Percentiles rank a stretch among this genome's conserved stretches.
Conservation (phyloP, 2,113 vertebrate genomes). For the Stictonetta naevosa region DNA sequence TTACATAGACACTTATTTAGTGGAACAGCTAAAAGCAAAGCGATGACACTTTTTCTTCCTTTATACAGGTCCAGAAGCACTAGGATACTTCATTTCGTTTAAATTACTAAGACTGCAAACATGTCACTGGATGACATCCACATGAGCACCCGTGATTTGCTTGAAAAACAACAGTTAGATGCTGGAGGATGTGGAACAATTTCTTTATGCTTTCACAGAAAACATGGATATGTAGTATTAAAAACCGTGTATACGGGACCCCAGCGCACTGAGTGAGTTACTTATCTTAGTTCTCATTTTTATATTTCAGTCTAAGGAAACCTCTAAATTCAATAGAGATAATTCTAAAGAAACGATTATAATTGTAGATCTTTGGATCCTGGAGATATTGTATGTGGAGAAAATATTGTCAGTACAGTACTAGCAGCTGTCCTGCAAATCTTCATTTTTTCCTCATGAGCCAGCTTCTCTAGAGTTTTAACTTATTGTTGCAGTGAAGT, state of each 20-base stretch:
- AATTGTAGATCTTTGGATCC: not conserved
- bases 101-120: slow-evolving; percentile 28
- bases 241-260: slow-evolving; percentile 93
- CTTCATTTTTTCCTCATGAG: accelerated
- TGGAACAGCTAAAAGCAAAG: not conserved
- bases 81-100: not conserved
- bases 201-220: slow-evolving; percentile 87
- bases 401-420: not conserved
- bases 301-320: not conserved
- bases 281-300: not conserved
- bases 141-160: slow-evolving; percentile 86
- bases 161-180: slow-evolving; percentile 78
- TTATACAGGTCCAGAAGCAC: not conserved
- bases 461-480: not conserved
- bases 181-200: slow-evolving; percentile 92
- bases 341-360: not conserved
- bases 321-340: not conserved
- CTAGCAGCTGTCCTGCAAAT: not conserved
- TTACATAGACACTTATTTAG: not conserved
- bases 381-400: not conserved
- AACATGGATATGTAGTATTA: slow-evolving; percentile 86
- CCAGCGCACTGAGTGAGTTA: slow-evolving; percentile 86
- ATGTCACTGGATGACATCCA: slow-evolving; percentile 82
- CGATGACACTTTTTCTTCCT: not conserved
- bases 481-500: not conserved